Evolutionary conservation across 2,888 invertebrate genomes (phyloP).

Genomic region (Argynnis bischoffii): DNA sequence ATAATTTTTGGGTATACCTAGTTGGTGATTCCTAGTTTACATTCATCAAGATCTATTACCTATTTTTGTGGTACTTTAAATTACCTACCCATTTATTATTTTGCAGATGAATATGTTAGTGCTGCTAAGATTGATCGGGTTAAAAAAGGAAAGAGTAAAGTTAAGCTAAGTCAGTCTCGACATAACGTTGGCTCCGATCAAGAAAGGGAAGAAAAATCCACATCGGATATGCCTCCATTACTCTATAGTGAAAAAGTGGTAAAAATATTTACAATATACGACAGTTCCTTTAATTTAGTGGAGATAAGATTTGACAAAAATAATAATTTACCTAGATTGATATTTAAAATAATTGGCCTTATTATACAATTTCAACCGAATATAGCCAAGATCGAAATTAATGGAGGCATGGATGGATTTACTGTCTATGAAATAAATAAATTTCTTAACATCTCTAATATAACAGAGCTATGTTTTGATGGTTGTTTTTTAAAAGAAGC

Average conservation of each 20-base stretch:
- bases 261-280: slow-evolving; percentile 48
- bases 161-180: slow-evolving; percentile 36
- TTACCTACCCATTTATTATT: neutral
- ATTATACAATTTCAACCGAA: slow-evolving; percentile 49
- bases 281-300: slow-evolving; percentile 47
- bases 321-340: slow-evolving; percentile 46
- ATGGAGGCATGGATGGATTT: slow-evolving; percentile 47
- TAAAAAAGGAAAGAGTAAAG: slow-evolving; percentile 45
- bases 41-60: no score
- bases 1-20: no score
- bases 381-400: slow-evolving; percentile 50
- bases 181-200: slow-evolving; percentile 37
- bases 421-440: slow-evolving; percentile 54
- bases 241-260: slow-evolving; percentile 27
- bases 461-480: slow-evolving; percentile 62
- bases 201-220: slow-evolving; percentile 34
- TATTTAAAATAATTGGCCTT: slow-evolving; percentile 54
- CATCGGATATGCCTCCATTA: slow-evolving; percentile 9
- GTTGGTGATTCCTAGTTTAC: no score
- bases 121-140: slow-evolving; percentile 38
- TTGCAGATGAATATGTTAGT: slow-evolving; percentile 51
- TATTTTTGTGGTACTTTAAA: neutral
- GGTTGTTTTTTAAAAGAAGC: slow-evolving; percentile 47
- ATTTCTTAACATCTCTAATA: slow-evolving; percentile 47
- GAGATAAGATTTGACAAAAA: slow-evolving; percentile 54